Conservation (phyloP, 2,888 invertebrate species). For the Sesamia inferens region DNA sequence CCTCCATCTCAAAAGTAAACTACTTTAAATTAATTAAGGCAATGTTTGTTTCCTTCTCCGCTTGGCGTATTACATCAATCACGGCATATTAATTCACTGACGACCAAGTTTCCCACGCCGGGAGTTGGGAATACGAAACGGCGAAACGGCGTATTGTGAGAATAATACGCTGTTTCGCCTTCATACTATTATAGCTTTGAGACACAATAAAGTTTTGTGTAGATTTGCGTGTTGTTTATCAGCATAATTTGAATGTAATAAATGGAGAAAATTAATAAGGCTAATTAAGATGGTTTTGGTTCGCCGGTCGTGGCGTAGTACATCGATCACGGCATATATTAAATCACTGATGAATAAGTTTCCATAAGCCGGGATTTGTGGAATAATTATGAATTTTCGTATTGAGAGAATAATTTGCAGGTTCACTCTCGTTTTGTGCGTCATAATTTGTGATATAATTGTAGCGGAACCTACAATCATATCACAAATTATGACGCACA, state of each 20-base stretch:
- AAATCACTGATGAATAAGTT: not conserved
- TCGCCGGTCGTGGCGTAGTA: not conserved
- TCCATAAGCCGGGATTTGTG: not conserved
- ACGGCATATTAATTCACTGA: conserved; percentile 67
- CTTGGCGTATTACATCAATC: conserved; percentile 69
- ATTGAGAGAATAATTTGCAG: not conserved
- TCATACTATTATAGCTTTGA: conserved; percentile 16
- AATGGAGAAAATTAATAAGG: not conserved
- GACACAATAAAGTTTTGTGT: conserved; percentile 11
- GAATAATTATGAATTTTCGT: not conserved
- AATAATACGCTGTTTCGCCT: conserved; percentile 38
- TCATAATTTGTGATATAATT: not conserved
- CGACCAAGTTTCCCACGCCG: conserved; percentile 52
- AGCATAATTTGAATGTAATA: not conserved
- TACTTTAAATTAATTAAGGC: conserved; percentile 66
- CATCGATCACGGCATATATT: not conserved
- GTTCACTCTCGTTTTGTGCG: not conserved
- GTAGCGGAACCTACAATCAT: too few relatives aligned
- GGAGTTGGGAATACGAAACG: conserved; percentile 49
- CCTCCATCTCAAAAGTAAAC: conserved; percentile 61
- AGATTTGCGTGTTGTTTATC: conserved; percentile 2
- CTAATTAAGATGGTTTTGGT: not conserved
- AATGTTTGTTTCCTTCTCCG: conserved; percentile 58
- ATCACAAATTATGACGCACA: too few relatives aligned
- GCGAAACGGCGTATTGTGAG: conserved; percentile 29